Evolutionary conservation across 2,113 vertebrate species (phyloP).

Genomic region (Lasiurus borealis): DNA sequence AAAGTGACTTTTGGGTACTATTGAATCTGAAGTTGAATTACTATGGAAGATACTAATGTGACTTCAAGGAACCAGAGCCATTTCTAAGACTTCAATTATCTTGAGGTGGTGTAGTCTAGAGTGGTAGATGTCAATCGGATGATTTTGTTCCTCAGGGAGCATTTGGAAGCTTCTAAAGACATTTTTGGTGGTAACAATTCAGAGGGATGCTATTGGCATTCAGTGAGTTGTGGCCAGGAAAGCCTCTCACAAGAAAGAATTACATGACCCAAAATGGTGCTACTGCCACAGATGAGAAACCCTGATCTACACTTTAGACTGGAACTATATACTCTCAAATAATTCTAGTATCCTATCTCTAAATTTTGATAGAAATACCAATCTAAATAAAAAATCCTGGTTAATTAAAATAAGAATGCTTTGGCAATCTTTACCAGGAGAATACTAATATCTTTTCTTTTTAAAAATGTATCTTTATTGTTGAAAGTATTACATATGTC

Average conservation of each 20-base stretch:
- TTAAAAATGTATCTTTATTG: no score
- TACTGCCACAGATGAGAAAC: not conserved
- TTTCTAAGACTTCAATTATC: not conserved
- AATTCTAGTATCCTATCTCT: not conserved
- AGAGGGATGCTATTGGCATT: not conserved
- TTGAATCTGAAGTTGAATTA: not conserved
- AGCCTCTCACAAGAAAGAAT: not conserved
- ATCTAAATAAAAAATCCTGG: slow-evolving; percentile 34
- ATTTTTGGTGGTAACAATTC: not conserved
- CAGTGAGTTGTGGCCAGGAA: not conserved
- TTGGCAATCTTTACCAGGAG: not conserved
- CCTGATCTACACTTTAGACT: not conserved
- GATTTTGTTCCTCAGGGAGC: not conserved
- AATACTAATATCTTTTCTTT: not conserved
- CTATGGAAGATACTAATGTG: not conserved
- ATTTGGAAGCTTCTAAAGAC: not conserved
- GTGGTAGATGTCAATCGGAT: not conserved
- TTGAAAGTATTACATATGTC: no score
- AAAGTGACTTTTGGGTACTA: not conserved
- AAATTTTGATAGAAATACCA: not conserved
- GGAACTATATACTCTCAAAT: not conserved
- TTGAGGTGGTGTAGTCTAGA: not conserved
- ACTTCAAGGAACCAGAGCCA: not conserved
- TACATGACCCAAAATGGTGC: not conserved
- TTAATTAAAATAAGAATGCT: slow-evolving; percentile 14